Evolutionary conservation across 1,140 invertebrate genomes (phyloP).

Genomic region (Galleria mellonella): DNA sequence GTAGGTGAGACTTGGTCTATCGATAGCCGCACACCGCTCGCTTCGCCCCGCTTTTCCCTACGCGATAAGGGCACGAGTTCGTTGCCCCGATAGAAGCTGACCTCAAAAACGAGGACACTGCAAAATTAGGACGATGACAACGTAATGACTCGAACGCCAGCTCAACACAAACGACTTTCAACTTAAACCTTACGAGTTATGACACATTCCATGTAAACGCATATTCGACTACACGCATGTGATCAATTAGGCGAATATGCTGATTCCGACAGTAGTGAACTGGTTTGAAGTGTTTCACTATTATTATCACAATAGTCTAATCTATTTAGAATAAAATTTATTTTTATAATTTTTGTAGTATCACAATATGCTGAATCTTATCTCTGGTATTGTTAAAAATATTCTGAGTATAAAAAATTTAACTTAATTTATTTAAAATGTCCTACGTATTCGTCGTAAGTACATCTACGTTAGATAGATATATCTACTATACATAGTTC

Average conservation of each 20-base stretch:
- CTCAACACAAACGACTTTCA: slow-evolving; percentile 33
- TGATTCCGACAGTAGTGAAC: slow-evolving; percentile 61
- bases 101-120: slow-evolving; percentile 74
- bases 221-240: slow-evolving; percentile 65
- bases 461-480: no score
- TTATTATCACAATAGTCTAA: no score
- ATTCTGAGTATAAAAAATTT: no score
- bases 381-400: no score
- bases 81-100: slow-evolving; percentile 70
- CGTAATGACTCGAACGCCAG: slow-evolving; percentile 66
- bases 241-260: slow-evolving; percentile 73
- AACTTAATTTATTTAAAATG: no score
- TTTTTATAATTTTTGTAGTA: no score
- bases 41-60: slow-evolving; percentile 39
- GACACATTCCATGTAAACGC: slow-evolving; percentile 19
- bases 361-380: no score
- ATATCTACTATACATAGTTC: no score
- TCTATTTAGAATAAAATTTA: no score
- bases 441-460: no score
- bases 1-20: slow-evolving; percentile 31
- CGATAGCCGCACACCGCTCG: slow-evolving; percentile 32
- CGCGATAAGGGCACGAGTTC: slow-evolving; percentile 73
- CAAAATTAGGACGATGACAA: slow-evolving; percentile 74
- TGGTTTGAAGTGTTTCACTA: slow-evolving; percentile 59
- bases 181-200: slow-evolving; percentile 31